phyloP scores from a whole-genome alignment of 2,888 invertebrate species.

The Orthosia gothica region DNA sequence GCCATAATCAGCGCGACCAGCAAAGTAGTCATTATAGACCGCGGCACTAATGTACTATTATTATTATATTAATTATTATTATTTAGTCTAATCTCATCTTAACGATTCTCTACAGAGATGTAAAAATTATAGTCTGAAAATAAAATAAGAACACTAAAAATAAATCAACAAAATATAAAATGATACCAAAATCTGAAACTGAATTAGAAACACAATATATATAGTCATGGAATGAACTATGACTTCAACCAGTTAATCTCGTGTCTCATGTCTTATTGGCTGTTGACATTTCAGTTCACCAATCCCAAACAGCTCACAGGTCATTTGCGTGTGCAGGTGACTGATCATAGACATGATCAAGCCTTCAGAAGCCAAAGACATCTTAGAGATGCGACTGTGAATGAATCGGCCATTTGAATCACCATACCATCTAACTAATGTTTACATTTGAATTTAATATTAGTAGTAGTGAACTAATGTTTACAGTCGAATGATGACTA shows the following conservation, averaged over 20 bases:
- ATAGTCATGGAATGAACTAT: no score
- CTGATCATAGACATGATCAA: constrained; percentile 7
- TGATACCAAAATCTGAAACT: neutral
- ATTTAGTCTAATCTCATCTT: neutral
- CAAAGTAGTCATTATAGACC: no score
- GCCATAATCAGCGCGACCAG: no score
- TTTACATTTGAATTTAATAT: no score
- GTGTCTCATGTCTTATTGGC: neutral
- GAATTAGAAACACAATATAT: neutral
- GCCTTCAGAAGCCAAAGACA: neutral
- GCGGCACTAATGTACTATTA: no score
- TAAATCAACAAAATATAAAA: neutral
- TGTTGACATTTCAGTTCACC: constrained; percentile 11
- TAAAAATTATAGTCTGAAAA: neutral
- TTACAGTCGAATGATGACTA: no score
- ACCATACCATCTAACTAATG: no score
- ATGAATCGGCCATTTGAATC: neutral
- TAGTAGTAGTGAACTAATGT: no score
- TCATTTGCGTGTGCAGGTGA: neutral
- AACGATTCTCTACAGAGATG: neutral
- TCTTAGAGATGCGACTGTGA: neutral
- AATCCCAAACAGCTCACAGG: constrained; percentile 4
- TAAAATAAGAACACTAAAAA: neutral
- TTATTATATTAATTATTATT: no score
- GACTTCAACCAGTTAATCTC: neutral